Base-by-base conservation (phyloP, 2,888 invertebrate genomes). In the Caenorhabditis becei region DNA sequence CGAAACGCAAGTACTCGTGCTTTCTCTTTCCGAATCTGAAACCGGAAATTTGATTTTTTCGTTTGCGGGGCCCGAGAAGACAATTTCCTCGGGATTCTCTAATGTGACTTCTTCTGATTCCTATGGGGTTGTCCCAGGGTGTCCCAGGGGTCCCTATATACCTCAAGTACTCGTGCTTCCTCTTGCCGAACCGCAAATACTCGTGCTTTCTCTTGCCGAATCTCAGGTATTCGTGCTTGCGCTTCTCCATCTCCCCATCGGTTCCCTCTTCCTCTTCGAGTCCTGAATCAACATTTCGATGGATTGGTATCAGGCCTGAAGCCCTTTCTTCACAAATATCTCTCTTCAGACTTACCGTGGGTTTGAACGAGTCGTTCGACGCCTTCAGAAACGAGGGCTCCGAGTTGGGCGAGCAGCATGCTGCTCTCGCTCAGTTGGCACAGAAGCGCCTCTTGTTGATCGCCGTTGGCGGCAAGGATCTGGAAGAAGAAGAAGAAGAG, bases 191-290 rank as follows among this genome's bases (percentile, higher is more conserved):
- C 71, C 89, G 80, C 65, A 90, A 75, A 67, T 91, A 90, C 75
- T 90, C 91, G 87, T 91, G 91, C 86, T 91, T 91, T 74, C 90
- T 86, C 86, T 90, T 90, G 47, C 86, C 88, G 75, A 88, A 87
- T 72, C 80, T 63, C 67, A 67, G 62, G 69, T 89, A 89, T 70
- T 89, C 89, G 82, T 89, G 89, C 77, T 89, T 89, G n/a, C 89
- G 83, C 83, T 89, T 88, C 74, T 85, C 86, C 66, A 87, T 77
- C 2, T 83, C 87, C 18, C 59, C 74, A 11, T 41, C 82, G 20
- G 61, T 66, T 14, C 70, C 84, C 61, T 61, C 66, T 37, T 58
- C 59, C 2, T 81, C 77, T 51, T 74, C 70, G 26, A 72, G 66
- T 37, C 79, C 82, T 82, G 62, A 37, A 82, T 63, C 26, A 20